These are phyloP conservation scores for Drosophila paranaensis DNA, from an alignment of 2,888 invertebrate genomes.

Conservation along the genomic window DNA sequence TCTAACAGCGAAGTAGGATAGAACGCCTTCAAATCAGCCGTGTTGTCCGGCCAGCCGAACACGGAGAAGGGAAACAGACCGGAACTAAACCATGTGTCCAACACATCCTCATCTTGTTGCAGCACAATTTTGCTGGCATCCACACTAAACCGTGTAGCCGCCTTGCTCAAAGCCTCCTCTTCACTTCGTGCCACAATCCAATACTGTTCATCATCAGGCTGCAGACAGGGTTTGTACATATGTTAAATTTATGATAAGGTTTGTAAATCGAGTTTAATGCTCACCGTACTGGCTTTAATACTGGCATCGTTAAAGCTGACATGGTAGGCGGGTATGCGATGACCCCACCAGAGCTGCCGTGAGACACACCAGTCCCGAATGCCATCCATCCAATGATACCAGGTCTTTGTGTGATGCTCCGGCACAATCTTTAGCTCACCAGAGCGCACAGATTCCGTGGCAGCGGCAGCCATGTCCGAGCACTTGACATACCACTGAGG, in stretches of 20 bases:
- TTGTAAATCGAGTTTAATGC: slow-evolving; percentile 29
- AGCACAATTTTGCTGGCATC: slow-evolving; percentile 87
- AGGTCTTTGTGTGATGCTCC: slow-evolving; percentile 94
- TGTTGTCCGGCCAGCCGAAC: slow-evolving; percentile 98
- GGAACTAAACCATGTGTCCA: slow-evolving; percentile 99
- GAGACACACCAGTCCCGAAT: slow-evolving; percentile 99
- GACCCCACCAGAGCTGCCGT: slow-evolving; percentile 99
- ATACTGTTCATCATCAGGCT: slow-evolving; percentile 86
- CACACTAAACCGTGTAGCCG: slow-evolving; percentile 88
- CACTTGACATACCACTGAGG: slow-evolving; percentile 98
- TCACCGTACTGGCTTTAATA: slow-evolving; percentile 81
- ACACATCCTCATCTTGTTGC: slow-evolving; percentile 95
- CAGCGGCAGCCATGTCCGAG: slow-evolving; percentile 94
- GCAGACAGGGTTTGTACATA: neutral
- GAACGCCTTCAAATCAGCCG: slow-evolving; percentile 89
- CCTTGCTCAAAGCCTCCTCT: slow-evolving; percentile 92
- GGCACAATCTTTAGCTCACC: slow-evolving; percentile 96
- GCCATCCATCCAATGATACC: slow-evolving; percentile 98
- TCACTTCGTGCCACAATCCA: slow-evolving; percentile 93
- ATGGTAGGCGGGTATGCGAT: slow-evolving; percentile 97
- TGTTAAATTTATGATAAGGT: neutral
- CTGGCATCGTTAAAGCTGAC: slow-evolving; percentile 87
- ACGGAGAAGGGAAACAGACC: slow-evolving; percentile 98
- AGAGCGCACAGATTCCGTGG: slow-evolving; percentile 91
- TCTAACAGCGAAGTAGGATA: slow-evolving; percentile 97